Percentiles rank a stretch among this genome's conserved stretches.
Conservation (phyloP, 1,140 invertebrate genomes). For the Odontomachus brunneus region DNA sequence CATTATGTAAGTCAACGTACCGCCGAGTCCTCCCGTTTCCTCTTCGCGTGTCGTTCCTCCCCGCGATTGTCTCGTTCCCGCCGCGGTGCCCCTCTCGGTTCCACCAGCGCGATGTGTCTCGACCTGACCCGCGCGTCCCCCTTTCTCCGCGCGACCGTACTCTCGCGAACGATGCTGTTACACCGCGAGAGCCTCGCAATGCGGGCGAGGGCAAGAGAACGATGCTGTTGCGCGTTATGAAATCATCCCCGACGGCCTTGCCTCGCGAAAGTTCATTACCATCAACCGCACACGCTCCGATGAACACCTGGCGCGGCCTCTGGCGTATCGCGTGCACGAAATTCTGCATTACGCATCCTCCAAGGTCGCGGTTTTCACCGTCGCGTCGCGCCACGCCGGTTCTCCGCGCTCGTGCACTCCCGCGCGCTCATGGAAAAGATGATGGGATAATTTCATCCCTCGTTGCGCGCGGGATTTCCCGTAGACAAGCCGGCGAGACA, state of each 20-base stretch:
- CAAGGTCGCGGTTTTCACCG: slow-evolving; percentile 67
- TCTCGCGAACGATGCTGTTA: slow-evolving; percentile 48
- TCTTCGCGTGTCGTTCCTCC: slow-evolving; percentile 28
- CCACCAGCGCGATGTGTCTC: slow-evolving; percentile 7
- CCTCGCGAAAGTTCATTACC: slow-evolving; percentile 84
- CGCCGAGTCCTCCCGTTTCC: slow-evolving; percentile 41
- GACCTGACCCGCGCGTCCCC: slow-evolving; percentile 25
- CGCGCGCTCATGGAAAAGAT: slow-evolving; percentile 34
- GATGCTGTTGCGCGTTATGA: slow-evolving; percentile 80
- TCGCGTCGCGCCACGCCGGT: slow-evolving; percentile 22
- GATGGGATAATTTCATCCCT: slow-evolving; percentile 48
- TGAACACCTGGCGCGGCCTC: slow-evolving; percentile 71
- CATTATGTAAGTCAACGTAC: slow-evolving; percentile 70
- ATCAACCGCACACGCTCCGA: slow-evolving; percentile 79
- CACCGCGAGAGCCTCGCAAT: not conserved
- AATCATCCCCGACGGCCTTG: slow-evolving; percentile 83
- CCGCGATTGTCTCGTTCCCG: slow-evolving; percentile 53
- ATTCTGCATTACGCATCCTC: slow-evolving; percentile 68
- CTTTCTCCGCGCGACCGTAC: slow-evolving; percentile 37
- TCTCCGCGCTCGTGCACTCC: not conserved
- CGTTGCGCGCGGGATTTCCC: slow-evolving; percentile 10
- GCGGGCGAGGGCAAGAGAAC: slow-evolving; percentile 64
- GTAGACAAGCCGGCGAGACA: not conserved
- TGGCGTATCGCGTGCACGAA: slow-evolving; percentile 70
- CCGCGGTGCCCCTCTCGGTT: slow-evolving; percentile 23